phyloP scores from a whole-genome alignment of 2,113 vertebrate species.

The Hiodon alosoides region DNA sequence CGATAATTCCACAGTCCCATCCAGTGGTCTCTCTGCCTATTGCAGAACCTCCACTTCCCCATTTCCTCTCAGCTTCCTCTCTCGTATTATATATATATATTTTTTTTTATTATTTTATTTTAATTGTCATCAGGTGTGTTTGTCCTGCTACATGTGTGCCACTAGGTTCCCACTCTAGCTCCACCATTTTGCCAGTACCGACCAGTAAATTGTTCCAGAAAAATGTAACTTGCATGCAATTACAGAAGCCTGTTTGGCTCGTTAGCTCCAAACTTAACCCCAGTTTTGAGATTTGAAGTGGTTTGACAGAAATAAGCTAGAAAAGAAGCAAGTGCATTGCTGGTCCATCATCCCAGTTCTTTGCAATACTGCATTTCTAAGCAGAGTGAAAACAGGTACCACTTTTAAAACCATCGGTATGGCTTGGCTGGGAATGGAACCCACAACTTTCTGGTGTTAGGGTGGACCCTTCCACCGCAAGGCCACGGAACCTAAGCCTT shows the following conservation, averaged over 20 bases:
- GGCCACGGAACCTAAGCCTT: constrained; percentile 11
- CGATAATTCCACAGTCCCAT: no score
- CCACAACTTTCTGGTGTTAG: constrained; percentile 14
- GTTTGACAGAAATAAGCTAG: not conserved
- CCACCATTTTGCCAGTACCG: not conserved
- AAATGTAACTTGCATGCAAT: not conserved
- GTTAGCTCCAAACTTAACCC: not conserved
- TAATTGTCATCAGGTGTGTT: no score
- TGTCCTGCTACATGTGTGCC: no score
- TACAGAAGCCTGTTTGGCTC: not conserved
- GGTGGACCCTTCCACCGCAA: constrained; percentile 18
- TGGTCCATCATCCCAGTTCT: not conserved
- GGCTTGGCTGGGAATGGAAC: constrained; percentile 11
- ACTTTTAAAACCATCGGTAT: constrained; percentile 13
- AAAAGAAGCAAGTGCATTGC: constrained; percentile 1
- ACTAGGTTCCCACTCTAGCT: not conserved
- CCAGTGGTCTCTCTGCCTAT: no score
- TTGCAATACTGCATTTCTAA: not conserved
- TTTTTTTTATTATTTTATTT: no score
- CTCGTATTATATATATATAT: no score
- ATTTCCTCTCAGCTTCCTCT: no score
- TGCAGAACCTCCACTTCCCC: no score
- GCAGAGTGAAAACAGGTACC: constrained; percentile 2
- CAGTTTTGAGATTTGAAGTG: constrained; percentile 8
- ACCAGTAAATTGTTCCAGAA: not conserved